Conservation (phyloP, 2,888 invertebrate species). For the Sarcophaga subvicina region DNA sequence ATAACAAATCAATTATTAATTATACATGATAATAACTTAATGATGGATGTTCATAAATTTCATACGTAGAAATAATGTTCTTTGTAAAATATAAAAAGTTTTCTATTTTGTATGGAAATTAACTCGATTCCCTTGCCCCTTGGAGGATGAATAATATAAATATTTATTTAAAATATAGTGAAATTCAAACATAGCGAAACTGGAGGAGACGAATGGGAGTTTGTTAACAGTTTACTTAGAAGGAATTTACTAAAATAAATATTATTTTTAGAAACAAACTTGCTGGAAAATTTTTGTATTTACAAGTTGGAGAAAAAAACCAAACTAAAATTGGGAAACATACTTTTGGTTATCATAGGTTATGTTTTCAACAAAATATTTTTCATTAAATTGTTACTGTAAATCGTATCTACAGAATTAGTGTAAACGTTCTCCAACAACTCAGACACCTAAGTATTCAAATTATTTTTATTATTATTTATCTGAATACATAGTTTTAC, state of each 20-base stretch:
- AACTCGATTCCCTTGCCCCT: too few species aligned
- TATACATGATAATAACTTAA: slow-evolving; percentile 66
- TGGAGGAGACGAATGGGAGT: too few species aligned
- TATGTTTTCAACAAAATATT: slow-evolving; percentile 19
- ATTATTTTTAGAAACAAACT: slow-evolving; percentile 26
- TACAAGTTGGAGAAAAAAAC: not conserved
- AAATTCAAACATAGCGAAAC: too few species aligned
- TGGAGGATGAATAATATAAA: too few species aligned
- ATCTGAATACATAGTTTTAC: too few species aligned
- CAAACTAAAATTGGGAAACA: not conserved
- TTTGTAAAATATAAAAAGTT: not conserved
- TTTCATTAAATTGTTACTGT: not conserved
- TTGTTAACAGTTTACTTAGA: not conserved
- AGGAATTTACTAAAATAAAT: not conserved
- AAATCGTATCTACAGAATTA: too few species aligned
- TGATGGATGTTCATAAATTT: slow-evolving; percentile 66
- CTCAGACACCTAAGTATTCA: too few species aligned
- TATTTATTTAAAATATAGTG: too few species aligned
- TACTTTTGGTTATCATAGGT: slow-evolving; percentile 41
- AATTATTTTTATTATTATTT: too few species aligned
- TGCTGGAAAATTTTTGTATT: slow-evolving; percentile 16
- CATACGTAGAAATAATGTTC: not conserved
- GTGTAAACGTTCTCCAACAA: too few species aligned
- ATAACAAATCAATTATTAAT: slow-evolving; percentile 60
- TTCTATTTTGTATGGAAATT: not conserved